A percentile compares a stretch with the other conserved stretches of the same genome.
Evolutionary conservation across 2,888 invertebrate species (phyloP).

Genomic region (Pecten maximus): DNA sequence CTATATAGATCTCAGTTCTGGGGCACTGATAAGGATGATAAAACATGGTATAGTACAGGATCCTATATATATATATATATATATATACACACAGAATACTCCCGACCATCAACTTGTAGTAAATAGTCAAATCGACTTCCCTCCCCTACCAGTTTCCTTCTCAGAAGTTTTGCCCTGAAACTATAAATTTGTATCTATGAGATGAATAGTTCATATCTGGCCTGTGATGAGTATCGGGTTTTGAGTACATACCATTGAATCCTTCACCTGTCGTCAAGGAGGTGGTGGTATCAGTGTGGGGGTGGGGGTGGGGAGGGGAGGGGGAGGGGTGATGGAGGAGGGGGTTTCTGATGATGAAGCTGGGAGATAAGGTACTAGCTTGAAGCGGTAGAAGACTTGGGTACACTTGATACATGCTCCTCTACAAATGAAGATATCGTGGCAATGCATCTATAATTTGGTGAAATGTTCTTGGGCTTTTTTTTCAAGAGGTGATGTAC

Average conservation of each 20-base stretch:
- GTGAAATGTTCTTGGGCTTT: background rate
- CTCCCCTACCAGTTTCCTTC: background rate
- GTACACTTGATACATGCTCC: constrained; percentile 5
- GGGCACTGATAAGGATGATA: constrained; percentile 8
- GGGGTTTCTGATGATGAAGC: constrained; percentile 22
- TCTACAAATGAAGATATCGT: constrained; percentile 16
- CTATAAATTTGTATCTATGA: constrained; percentile 23
- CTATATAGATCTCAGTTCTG: background rate
- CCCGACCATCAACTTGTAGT: background rate
- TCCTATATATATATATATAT: too few relatives aligned
- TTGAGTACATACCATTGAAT: constrained; percentile 29
- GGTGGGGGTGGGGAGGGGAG: constrained; percentile 42
- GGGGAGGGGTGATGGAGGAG: constrained; percentile 47
- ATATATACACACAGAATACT: background rate
- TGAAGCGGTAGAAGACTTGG: background rate
- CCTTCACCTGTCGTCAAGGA: constrained; percentile 40
- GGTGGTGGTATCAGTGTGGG: constrained; percentile 36
- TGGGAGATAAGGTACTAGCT: background rate
- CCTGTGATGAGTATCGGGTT: constrained; percentile 1
- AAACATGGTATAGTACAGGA: background rate
- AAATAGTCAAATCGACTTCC: background rate
- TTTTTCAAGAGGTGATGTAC: background rate
- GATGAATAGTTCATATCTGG: background rate
- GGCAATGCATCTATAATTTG: constrained; percentile 1
- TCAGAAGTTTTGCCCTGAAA: background rate